Evolutionary conservation across 1,140 invertebrate species (phyloP).

Genomic region (Rhyzopertha dominica): DNA sequence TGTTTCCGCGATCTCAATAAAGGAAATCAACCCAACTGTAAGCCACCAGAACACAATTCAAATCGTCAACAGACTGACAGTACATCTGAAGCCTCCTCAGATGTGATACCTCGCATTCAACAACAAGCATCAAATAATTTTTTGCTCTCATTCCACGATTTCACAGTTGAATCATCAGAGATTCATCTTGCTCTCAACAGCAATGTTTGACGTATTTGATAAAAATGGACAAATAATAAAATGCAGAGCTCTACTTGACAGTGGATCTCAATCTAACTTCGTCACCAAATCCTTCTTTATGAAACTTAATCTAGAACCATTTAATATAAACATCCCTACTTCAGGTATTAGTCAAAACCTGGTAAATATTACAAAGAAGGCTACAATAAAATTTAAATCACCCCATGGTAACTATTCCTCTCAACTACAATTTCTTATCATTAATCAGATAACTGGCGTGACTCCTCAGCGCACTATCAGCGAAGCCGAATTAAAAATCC

Average conservation of each 20-base stretch:
- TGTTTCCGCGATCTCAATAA: not conserved
- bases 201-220: conserved; percentile 3
- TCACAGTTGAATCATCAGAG: no score
- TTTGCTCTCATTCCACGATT: conserved; percentile 1
- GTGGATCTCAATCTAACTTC: conserved; percentile 16
- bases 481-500: conserved; percentile 20
- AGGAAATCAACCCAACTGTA: not conserved
- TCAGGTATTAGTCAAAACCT: conserved; percentile 11
- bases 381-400: conserved; percentile 6
- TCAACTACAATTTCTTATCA: conserved; percentile 10
- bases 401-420: conserved; percentile 2
- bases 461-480: conserved; percentile 7
- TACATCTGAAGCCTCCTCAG: not conserved
- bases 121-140: not conserved
- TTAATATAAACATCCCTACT: conserved; percentile 9
- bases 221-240: conserved; percentile 9
- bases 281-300: not conserved
- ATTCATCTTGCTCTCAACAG: conserved; percentile 13
- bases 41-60: not conserved
- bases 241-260: conserved; percentile 4
- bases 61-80: not conserved
- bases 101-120: not conserved
- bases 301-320: conserved; percentile 7
- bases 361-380: not conserved
- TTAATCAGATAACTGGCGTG: conserved; percentile 7